phyloP scores from a whole-genome alignment of 2,888 invertebrate species.

The Trissonchulus sp. region DNA sequence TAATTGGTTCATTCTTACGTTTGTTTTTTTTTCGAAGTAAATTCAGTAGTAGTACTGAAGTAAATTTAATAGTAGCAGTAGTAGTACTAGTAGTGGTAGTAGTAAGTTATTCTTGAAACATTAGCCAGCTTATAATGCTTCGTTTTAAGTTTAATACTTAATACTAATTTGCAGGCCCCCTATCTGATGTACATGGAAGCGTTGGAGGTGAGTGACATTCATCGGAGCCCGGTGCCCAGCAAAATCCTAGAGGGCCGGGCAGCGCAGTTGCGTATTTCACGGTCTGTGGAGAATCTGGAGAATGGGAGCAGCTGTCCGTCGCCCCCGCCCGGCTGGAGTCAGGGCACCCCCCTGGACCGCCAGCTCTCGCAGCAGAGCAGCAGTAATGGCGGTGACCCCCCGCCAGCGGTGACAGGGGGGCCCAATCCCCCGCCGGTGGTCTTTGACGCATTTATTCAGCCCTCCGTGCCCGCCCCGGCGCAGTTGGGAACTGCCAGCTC shows the following conservation, averaged over 20 bases:
- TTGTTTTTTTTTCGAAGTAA: too few relatives aligned
- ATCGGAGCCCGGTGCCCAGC: constrained; percentile 77
- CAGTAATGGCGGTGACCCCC: too few relatives aligned
- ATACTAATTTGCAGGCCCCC: constrained; percentile 72
- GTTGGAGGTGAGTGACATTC: constrained; percentile 70
- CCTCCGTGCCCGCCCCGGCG: background rate
- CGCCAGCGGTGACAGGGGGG: too few relatives aligned
- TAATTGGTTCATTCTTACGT: too few relatives aligned
- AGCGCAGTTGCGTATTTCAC: constrained; percentile 9
- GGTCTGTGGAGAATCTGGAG: constrained; percentile 20
- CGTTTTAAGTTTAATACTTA: too few relatives aligned
- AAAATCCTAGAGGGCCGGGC: constrained; percentile 60
- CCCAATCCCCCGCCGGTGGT: too few relatives aligned
- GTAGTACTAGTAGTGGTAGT: too few relatives aligned
- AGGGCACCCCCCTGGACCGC: background rate
- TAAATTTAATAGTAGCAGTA: too few relatives aligned
- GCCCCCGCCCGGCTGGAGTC: background rate
- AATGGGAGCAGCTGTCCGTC: background rate
- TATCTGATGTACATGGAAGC: constrained; percentile 98
- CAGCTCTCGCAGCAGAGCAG: background rate
- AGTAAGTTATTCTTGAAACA: too few relatives aligned
- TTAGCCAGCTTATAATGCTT: too few relatives aligned
- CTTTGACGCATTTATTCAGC: background rate
- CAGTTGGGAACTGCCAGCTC: background rate
- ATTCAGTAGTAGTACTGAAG: too few relatives aligned